Percentiles rank a stretch among this genome's conserved stretches.
Evolutionary conservation across 2,113 vertebrate genomes (phyloP).

Genomic region (rabbit (Oryctolagus cuniculus)): DNA sequence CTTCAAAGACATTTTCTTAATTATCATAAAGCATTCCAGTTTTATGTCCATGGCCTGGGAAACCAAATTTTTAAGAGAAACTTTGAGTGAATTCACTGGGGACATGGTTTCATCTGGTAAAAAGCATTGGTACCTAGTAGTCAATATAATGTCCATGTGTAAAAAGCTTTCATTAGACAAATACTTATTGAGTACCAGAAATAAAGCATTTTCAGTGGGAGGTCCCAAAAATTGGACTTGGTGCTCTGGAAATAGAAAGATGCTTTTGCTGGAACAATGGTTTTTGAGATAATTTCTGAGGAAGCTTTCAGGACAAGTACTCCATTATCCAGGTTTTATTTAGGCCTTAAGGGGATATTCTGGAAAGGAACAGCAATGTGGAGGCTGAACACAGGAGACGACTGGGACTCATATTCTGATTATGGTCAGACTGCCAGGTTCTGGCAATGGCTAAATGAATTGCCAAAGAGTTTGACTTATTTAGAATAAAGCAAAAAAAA

Average conservation of each 20-base stretch:
- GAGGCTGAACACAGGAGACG: not conserved
- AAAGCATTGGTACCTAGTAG: not conserved
- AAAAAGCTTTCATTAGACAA: conserved; percentile 33
- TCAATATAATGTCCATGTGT: not conserved
- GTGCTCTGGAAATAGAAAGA: conserved; percentile 54
- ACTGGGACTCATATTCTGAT: not conserved
- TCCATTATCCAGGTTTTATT: conserved; percentile 31
- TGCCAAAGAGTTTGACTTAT: not conserved
- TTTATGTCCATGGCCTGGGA: not conserved
- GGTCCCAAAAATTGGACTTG: conserved; percentile 39
- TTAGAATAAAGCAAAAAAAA: not conserved
- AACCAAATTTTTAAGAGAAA: conserved; percentile 56
- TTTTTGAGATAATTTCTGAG: conserved; percentile 48
- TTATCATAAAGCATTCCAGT: not conserved
- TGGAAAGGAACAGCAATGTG: not conserved
- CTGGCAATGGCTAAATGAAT: not conserved
- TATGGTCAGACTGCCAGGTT: not conserved
- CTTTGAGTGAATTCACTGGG: not conserved
- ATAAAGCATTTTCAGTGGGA: conserved; percentile 62
- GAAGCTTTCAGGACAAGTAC: conserved; percentile 48
- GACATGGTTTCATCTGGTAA: conserved; percentile 22
- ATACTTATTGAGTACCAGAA: conserved; percentile 39
- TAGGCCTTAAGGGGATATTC: not conserved
- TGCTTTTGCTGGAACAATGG: conserved; percentile 25
- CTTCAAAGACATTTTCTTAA: conserved; percentile 6